Evolutionary conservation across 1,140 invertebrate species (phyloP).

Genomic region (Lepeophtheirus salmonis): DNA sequence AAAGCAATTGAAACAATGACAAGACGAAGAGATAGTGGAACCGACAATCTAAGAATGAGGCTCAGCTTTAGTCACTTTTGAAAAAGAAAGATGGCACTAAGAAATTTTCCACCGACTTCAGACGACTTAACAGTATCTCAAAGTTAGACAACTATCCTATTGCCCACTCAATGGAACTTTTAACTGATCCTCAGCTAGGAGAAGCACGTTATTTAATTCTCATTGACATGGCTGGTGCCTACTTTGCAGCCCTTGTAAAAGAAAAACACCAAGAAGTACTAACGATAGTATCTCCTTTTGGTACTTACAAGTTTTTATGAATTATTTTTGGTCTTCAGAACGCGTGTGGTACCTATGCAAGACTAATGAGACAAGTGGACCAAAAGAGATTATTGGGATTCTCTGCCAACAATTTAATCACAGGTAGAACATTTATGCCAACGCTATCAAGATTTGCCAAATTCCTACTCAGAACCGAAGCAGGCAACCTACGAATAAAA

Average conservation of each 20-base stretch:
- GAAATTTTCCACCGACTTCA: slow-evolving; percentile 28
- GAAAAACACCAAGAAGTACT: background rate
- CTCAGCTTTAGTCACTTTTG: slow-evolving; percentile 23
- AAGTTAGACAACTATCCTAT: slow-evolving; percentile 27
- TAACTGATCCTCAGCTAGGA: background rate
- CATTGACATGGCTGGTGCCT: background rate
- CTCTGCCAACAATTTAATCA: slow-evolving; percentile 1
- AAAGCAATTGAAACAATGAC: background rate
- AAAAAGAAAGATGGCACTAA: slow-evolving; percentile 26
- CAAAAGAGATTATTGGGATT: background rate
- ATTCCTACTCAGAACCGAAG: background rate
- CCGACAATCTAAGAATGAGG: slow-evolving; percentile 20
- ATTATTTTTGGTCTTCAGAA: background rate
- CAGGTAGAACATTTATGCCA: background rate
- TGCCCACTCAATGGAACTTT: slow-evolving; percentile 21
- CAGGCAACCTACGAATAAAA: background rate
- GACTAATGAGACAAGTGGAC: background rate
- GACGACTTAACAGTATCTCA: slow-evolving; percentile 26
- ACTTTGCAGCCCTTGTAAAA: background rate
- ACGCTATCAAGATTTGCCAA: background rate
- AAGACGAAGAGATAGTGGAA: background rate
- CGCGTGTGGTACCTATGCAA: background rate
- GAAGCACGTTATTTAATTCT: background rate
- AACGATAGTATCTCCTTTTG: background rate
- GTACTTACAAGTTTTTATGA: background rate